Base-by-base conservation (phyloP, 1,140 invertebrate species). In the Nomia melanderi region DNA sequence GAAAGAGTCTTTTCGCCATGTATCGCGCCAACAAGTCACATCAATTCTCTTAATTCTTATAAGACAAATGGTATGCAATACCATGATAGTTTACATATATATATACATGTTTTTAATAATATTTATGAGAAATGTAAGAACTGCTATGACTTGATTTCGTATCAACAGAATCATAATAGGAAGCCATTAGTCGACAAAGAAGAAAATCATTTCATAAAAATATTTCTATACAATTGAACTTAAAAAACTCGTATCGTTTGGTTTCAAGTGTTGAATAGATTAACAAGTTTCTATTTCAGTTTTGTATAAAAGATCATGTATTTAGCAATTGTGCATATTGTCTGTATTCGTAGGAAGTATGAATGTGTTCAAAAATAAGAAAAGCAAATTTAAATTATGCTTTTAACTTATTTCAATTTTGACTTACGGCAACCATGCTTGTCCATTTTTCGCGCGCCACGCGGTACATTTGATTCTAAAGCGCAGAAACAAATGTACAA, bases 401-500 rank as follows among this genome's bases (percentile, higher is more conserved):
- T 14, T 50, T 53, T n/a, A 27, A 64, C 50, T 69, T 14, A 50
- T 41, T 62, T 11, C 79, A 27, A 80, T 83, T 77, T 65, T 69
- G 82, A 83, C 77, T 84, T 62, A 79, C 57, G 64, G 78, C 59
- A 50, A 77, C 56, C 72, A 29, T 74, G 20, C 67, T 78, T 73
- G 41, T 59, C 56, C 25, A 25, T 67, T 62, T n/a, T 80, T 29
- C 57, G 69, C 78, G 78, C 73, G 67, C 73, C 20, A 47, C 44
- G 47, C 27, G 20, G 65, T 82, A 82, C 87, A 74, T 79, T 86
- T 70, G 64, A 82, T 81, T 87, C 88, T 90, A 89, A 86, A 85
- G 88, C 88, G 89, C 89, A 90, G 89, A 88, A 89, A 82, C 69
- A 83, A 88, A 89, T 82, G 82, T 80, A 82, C 70, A 66, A 39